A percentile compares a stretch with the other conserved stretches of the same genome.
Evolutionary conservation across 53 echinoderm and acorn worm species (phyloP).

Genomic region (Crossaster papposus): DNA sequence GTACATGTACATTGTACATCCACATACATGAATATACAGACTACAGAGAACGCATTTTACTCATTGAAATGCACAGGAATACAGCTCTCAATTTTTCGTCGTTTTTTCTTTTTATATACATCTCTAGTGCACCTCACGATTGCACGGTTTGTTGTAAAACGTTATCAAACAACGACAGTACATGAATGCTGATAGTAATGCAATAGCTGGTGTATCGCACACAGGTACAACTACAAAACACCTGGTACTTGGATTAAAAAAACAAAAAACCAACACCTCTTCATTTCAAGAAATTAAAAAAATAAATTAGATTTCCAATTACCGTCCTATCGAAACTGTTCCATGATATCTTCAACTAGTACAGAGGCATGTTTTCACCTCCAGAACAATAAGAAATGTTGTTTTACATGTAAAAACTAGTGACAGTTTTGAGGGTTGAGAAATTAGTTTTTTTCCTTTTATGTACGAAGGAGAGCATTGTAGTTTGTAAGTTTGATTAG

Average conservation of each 20-base stretch:
- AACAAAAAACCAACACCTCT: neutral
- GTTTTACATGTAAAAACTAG: neutral
- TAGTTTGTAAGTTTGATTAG: neutral
- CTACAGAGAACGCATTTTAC: constrained; percentile 11
- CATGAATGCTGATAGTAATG: constrained; percentile 41
- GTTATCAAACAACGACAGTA: constrained; percentile 60
- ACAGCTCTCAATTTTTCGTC: constrained; percentile 17
- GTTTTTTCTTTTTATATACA: constrained; percentile 52
- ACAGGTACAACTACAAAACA: neutral
- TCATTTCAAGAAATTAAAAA: neutral
- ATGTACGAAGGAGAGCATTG: too few relatives aligned
- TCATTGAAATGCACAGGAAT: constrained; percentile 45
- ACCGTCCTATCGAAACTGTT: too few relatives aligned
- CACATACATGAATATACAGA: constrained; percentile 28
- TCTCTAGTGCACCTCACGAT: constrained; percentile 59
- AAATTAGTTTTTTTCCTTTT: too few relatives aligned
- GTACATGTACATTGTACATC: too few relatives aligned
- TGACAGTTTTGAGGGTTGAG: neutral
- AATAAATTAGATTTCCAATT: too few relatives aligned
- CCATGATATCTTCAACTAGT: too few relatives aligned
- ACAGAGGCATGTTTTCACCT: neutral
- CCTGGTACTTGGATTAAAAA: neutral
- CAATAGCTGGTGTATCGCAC: neutral
- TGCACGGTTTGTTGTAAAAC: constrained; percentile 58
- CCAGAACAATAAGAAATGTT: neutral